A percentile compares a stretch with the other conserved stretches of the same genome.
Conservation (phyloP, 2,888 invertebrate species). For the Silvanus unidentatus region DNA sequence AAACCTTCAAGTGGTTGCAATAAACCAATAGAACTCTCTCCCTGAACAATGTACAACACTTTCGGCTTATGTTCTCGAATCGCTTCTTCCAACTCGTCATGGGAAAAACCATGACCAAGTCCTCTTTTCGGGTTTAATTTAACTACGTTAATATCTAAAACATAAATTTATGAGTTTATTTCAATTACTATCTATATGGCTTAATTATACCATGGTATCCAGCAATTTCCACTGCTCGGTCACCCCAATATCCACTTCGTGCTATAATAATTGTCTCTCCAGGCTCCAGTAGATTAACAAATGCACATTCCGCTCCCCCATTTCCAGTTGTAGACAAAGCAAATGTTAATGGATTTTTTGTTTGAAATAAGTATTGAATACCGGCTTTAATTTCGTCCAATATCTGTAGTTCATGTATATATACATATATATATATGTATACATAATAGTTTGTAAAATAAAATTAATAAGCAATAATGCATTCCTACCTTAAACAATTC, state of each 20-base stretch:
- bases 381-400: no score
- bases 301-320: conserved; percentile 70
- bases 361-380: not conserved
- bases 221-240: conserved; percentile 66
- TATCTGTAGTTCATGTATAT: no score
- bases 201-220: conserved; percentile 53
- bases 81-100: conserved; percentile 57
- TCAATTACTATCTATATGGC: not conserved
- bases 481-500: no score
- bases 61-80: conserved; percentile 58
- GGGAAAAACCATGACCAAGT: conserved; percentile 48
- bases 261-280: conserved; percentile 47
- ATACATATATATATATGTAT: no score
- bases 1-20: conserved; percentile 69
- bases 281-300: conserved; percentile 69
- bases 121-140: conserved; percentile 12
- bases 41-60: conserved; percentile 72
- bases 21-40: conserved; percentile 78
- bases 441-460: no score
- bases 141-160: conserved; percentile 21
- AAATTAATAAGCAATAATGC: no score
- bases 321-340: conserved; percentile 71
- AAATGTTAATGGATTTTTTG: conserved; percentile 55
- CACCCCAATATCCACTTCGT: no score
- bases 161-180: not conserved